A percentile compares a stretch with the other conserved stretches of the same genome.
These are phyloP conservation scores for Montipora foliosa DNA, from an alignment of 64 coral and sea anemone species.

Conservation along the genomic window DNA sequence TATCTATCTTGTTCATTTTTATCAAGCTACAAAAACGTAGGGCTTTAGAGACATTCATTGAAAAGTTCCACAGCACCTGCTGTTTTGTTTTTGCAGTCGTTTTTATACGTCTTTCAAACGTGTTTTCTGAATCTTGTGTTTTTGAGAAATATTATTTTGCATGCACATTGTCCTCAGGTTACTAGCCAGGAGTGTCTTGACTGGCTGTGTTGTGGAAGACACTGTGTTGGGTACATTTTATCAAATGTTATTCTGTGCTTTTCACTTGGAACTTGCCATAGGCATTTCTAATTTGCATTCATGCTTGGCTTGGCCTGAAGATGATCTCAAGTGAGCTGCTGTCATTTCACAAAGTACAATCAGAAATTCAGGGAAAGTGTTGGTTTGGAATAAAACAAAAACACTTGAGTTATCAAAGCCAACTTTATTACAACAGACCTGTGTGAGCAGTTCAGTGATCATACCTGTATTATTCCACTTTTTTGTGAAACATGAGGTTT, in stretches of 20 bases:
- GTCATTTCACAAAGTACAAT: neutral
- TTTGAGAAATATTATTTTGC: neutral
- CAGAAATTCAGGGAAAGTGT: neutral
- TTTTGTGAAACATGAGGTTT: too few species aligned
- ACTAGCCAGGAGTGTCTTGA: too few species aligned
- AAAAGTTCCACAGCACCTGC: slow-evolving; percentile 20
- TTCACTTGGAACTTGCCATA: neutral
- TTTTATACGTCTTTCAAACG: neutral
- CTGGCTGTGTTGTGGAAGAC: neutral
- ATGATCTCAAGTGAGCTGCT: neutral
- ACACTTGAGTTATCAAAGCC: neutral
- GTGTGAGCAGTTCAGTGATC: too few species aligned
- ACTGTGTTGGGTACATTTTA: neutral
- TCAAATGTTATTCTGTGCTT: neutral
- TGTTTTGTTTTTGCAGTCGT: neutral
- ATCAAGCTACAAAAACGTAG: neutral
- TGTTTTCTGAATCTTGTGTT: neutral
- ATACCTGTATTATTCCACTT: neutral
- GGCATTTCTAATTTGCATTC: neutral
- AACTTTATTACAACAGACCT: neutral
- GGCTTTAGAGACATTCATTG: neutral
- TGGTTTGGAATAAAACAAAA: neutral
- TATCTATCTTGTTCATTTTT: neutral
- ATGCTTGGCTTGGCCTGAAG: neutral
- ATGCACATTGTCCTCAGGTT: neutral